Conservation (phyloP, 2,797 vertebrate genomes). For the Xiphophorus birchmanni region DNA sequence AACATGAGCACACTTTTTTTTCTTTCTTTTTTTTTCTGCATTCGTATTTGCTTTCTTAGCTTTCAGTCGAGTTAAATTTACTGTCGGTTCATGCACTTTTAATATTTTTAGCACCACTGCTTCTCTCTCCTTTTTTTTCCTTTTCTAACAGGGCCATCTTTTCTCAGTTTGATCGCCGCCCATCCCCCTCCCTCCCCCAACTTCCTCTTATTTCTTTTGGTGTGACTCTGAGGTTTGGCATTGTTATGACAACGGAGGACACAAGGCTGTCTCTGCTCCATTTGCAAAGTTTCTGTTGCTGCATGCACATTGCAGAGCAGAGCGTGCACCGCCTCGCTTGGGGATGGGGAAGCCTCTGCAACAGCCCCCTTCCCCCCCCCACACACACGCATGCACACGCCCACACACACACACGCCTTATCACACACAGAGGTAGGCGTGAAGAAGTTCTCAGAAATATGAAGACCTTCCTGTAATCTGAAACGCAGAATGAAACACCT, state of each 20-base stretch:
- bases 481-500: neutral
- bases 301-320: constrained; percentile 64
- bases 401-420: constrained; percentile 56
- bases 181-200: constrained; percentile 77
- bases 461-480: constrained; percentile 49
- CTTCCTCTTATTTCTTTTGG: constrained; percentile 79
- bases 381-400: constrained; percentile 43
- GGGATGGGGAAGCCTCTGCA: constrained; percentile 46
- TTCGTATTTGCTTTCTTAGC: neutral
- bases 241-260: constrained; percentile 80
- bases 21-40: neutral
- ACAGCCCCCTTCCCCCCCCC: constrained; percentile 28
- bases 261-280: constrained; percentile 55
- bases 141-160: constrained; percentile 41
- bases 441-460: constrained; percentile 60
- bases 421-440: constrained; percentile 41
- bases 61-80: neutral
- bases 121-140: constrained; percentile 13
- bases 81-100: neutral
- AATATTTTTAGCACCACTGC: constrained; percentile 5
- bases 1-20: neutral
- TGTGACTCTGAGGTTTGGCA: constrained; percentile 81
- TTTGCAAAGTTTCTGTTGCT: constrained; percentile 77
- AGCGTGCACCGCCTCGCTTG: constrained; percentile 39
- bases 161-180: constrained; percentile 58